These are phyloP conservation scores for Delphinapterus leucas DNA, from an alignment of 2,113 vertebrate genomes.

Conservation along the genomic window DNA sequence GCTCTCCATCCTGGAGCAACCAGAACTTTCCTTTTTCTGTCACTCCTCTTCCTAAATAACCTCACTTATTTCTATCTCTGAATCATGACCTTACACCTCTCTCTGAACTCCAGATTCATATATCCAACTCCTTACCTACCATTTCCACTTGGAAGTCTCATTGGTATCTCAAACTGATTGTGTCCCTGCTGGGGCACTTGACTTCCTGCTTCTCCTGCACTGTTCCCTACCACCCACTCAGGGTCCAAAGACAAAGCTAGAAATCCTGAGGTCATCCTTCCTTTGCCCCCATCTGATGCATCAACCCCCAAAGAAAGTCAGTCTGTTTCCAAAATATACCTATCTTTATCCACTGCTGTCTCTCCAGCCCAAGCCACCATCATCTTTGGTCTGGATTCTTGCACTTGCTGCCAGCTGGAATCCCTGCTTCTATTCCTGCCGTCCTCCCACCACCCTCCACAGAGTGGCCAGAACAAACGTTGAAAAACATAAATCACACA, in stretches of 20 bases:
- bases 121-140: background rate
- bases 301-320: background rate
- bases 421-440: background rate
- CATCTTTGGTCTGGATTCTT: background rate
- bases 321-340: background rate
- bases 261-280: background rate
- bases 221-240: background rate
- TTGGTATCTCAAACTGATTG: background rate
- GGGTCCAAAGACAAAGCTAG: background rate
- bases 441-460: background rate
- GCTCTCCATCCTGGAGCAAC: background rate
- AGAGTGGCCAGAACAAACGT: background rate
- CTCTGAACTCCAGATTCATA: background rate
- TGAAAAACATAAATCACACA: background rate
- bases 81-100: background rate
- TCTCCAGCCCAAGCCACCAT: background rate
- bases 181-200: background rate
- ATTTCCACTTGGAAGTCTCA: background rate
- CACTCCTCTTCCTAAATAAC: background rate
- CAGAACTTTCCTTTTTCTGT: background rate
- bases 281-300: background rate
- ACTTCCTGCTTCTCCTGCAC: background rate
- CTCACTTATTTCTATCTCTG: background rate
- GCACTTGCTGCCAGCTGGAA: background rate
- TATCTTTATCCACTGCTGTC: background rate